A percentile compares a stretch with the other conserved stretches of the same genome.
phyloP scores from a whole-genome alignment of 2,797 vertebrate species.

The Tolypeutes matacus region DNA sequence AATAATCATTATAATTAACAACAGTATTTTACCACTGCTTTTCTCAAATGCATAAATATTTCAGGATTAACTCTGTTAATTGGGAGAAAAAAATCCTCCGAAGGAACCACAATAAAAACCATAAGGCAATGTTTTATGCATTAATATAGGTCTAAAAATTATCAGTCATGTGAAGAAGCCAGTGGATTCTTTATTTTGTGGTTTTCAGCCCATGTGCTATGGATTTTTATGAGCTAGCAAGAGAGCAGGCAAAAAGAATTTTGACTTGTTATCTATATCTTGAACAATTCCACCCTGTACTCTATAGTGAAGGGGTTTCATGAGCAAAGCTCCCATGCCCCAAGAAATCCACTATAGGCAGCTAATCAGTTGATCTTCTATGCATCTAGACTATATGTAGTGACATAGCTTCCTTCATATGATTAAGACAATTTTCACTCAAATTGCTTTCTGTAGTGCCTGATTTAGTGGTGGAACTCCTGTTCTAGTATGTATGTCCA shows the following conservation, averaged over 20 bases:
- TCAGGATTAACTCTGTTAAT: constrained; percentile 53
- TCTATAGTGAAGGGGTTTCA: not conserved
- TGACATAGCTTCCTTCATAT: not conserved
- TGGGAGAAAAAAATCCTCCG: constrained; percentile 29
- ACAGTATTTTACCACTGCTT: constrained; percentile 17
- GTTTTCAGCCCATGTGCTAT: not conserved
- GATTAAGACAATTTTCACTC: not conserved
- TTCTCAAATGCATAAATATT: constrained; percentile 61
- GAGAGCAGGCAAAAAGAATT: not conserved
- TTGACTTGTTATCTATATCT: not conserved
- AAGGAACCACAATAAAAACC: not conserved
- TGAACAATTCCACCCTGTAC: not conserved
- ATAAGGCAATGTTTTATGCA: not conserved
- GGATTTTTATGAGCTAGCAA: not conserved
- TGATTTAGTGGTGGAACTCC: not conserved
- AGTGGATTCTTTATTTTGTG: not conserved
- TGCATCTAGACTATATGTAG: not conserved
- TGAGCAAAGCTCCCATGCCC: not conserved
- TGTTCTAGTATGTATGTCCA: fast-evolving
- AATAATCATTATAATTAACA: constrained; percentile 41
- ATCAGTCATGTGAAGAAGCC: not conserved
- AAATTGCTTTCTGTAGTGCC: not conserved
- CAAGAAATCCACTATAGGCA: no score
- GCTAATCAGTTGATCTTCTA: not conserved
- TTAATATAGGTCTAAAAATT: not conserved